Base-by-base conservation (phyloP, 2,797 vertebrate species). In the Remorina albescens region DNA sequence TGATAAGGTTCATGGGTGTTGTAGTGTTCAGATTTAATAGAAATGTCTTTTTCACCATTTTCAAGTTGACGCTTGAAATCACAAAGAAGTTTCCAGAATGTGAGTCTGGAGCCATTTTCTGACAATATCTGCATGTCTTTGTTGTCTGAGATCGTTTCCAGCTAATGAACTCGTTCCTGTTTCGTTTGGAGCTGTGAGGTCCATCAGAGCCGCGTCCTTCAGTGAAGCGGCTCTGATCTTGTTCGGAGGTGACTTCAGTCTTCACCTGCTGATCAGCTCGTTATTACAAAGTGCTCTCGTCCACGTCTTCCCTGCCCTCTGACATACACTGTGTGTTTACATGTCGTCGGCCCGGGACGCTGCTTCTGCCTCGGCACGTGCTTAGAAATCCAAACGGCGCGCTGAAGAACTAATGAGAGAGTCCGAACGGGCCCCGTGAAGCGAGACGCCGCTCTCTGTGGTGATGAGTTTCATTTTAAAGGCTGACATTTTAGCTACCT, bases 401-500 rank as follows among this genome's bases (percentile, higher is more conserved):
- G 3, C 5, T 34, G 64, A 53, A 72, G 76, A 78, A n/a, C 58
- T 30, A 56, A 74, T 68, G 54, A 55, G 30, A 32, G 65, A 71
- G 23, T 50, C 61, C 42, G 56, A 49, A 56, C 8, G 44, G 32
- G 69, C 2, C 26, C 53, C 21, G 11, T 4, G 23, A 42, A 57
- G 72, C 36, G n/a, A 59, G 26, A 19, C 0, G 36, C 53, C 44
- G 53, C 34, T 13, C 71, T 42, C 50, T 30, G 72, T 28, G 12
- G 25, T 25, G 3, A 0, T 5, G 25, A 76, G 26, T 60, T 81
- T 67, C 47, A 47, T 72, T 74, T 71, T 65, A 63, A 47, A 44
- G 32, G 54, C 57, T 74, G 80, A 82, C 78, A 77, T 89, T 87
- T 79, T 30, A 30, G 53, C 71, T 58, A 60, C 81, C 66, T 87